Conservation (phyloP, 1,140 invertebrate genomes). For the Lepidurus couesii region DNA sequence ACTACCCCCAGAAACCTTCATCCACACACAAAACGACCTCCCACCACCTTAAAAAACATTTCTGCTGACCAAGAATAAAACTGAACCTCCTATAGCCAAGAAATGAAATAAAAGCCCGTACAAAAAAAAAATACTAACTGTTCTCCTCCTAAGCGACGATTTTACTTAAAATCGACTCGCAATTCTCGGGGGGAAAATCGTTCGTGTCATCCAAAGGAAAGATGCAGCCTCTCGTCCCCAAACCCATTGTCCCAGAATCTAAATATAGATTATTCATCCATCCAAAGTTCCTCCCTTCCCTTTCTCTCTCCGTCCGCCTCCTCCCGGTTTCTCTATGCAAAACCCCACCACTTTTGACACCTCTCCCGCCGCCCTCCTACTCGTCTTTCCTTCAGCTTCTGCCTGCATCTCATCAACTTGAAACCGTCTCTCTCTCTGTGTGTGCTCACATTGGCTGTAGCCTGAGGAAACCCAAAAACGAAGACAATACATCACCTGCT, state of each 20-base stretch:
- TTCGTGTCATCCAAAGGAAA: not conserved
- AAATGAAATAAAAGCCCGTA: no score
- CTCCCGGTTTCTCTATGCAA: not conserved
- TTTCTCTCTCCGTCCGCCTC: not conserved
- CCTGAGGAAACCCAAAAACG: slow-evolving; percentile 9
- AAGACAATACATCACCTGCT: slow-evolving; percentile 19
- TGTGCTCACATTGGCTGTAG: slow-evolving; percentile 18
- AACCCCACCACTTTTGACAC: slow-evolving; percentile 18
- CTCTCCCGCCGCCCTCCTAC: not conserved
- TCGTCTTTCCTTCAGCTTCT: slow-evolving; percentile 9
- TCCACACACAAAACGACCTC: not conserved
- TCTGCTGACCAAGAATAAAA: no score
- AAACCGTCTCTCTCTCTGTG: not conserved
- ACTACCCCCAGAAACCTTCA: not conserved
- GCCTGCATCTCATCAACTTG: slow-evolving; percentile 12
- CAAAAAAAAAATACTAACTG: no score
- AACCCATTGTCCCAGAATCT: slow-evolving; percentile 9
- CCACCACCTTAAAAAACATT: not conserved
- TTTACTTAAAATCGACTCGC: not conserved
- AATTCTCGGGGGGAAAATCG: not conserved
- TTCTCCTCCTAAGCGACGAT: no score
- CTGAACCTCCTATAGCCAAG: no score
- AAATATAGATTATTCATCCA: slow-evolving; percentile 16
- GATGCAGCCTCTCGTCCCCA: slow-evolving; percentile 1
- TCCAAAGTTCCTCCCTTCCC: not conserved